Conservation (phyloP, 2,888 invertebrate species). For the Coelinius sp. region DNA sequence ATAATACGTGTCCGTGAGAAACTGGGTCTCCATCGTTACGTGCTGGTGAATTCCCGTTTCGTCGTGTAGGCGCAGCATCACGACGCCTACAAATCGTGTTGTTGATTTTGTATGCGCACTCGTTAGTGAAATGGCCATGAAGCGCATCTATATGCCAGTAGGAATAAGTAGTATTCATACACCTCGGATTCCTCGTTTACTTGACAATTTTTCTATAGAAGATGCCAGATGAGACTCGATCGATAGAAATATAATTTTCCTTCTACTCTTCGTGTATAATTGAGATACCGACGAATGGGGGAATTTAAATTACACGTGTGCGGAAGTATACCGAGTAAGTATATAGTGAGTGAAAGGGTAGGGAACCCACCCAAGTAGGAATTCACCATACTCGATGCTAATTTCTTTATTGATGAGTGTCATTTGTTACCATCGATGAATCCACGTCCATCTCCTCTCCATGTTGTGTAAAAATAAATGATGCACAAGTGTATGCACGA, state of each 20-base stretch:
- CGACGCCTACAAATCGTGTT: constrained; percentile 50
- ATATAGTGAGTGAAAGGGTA: background rate
- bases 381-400: constrained; percentile 54
- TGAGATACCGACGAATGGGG: constrained; percentile 1
- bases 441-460: constrained; percentile 25
- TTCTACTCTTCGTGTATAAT: background rate
- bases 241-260: background rate
- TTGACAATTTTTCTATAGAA: too few relatives aligned
- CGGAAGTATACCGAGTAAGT: constrained; percentile 10
- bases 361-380: constrained; percentile 27
- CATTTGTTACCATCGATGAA: constrained; percentile 61
- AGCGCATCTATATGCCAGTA: constrained; percentile 37
- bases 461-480: constrained; percentile 41
- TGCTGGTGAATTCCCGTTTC: constrained; percentile 45
- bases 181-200: constrained; percentile 42
- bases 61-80: constrained; percentile 52
- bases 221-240: too few relatives aligned
- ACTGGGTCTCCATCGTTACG: constrained; percentile 50
- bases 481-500: constrained; percentile 45
- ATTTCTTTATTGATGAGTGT: constrained; percentile 63
- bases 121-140: constrained; percentile 55
- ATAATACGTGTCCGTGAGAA: constrained; percentile 41
- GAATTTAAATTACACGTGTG: constrained; percentile 11
- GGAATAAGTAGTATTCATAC: constrained; percentile 12
- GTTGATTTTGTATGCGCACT: constrained; percentile 54